Evolutionary conservation across 1,140 invertebrate species (phyloP), one percentile per base, ranked within the genome.

Genomic region (Aphidius ervi): DNA sequence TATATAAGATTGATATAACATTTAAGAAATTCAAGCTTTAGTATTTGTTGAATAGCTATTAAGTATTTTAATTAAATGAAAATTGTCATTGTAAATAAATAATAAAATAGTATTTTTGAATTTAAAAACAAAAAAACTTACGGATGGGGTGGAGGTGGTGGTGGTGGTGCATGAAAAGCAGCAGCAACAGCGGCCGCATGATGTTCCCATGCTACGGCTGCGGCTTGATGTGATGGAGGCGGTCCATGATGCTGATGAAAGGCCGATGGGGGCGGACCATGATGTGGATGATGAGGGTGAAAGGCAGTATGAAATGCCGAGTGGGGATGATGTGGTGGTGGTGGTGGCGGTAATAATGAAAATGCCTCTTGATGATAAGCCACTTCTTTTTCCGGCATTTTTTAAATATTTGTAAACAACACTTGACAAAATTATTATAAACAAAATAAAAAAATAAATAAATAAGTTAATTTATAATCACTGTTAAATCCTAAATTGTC

Each of bases 321-420:
- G 57, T 80, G 78, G 9, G 77, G 76, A 55, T 79, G 77, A 59
- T 74, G 72, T 42, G 72, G 72, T 37, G 78, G 78, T 0, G 76
- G 78, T 52, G 77, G 75, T 3, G 77, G 77, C 53, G 77, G 78
- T 50, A 79, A 55, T 40, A 79, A 63, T 6, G 76, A 78, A 61
- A 78, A 80, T 9, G 75, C 68, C 66, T 79, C 78, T 62, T 77
- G 75, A 61, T 80, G 77, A 65, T 80, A 78, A 52, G 78, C 76
- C 56, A 80, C 78, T 67, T 80, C 78, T 68, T 80, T 80, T 58
- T 79, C 78, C 56, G 78, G 78, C 78, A 80, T 80, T 70, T 46
- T 50, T 43, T 7, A 46, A 31, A 39, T 40, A 54, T 52, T 56
- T 58, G 46, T 61, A 39, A 48, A 37, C 46, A 39, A 54, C 9